Base-by-base conservation (phyloP, 2,888 invertebrate species). In the Camponotus fellah region DNA sequence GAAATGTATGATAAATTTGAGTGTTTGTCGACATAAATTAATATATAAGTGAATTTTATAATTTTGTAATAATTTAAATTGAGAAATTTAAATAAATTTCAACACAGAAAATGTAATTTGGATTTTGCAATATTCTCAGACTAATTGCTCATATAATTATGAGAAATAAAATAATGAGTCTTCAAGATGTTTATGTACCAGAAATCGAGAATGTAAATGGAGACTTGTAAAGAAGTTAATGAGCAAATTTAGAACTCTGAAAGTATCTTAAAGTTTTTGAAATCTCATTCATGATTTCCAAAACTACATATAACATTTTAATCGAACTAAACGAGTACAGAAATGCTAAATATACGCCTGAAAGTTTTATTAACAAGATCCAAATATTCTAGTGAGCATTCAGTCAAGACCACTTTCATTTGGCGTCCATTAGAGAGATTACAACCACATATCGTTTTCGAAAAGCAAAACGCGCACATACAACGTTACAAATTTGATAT, bases 351-450 rank as follows among this genome's bases (percentile, higher is more conserved):
- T 34, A 17, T 26, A 46, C 66, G 14, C 26, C 21, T 66, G 43
- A 46, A 66, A 46, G 26, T 66, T 66, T 66, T 26, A 66, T 46
- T 66, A 66, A 66, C 43, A 21, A 32, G 26, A n/a, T n/a, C 3
- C 43, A 46, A 26, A 66, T 66, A 66, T 37, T 64, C n/a, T 21
- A 64, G 17, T n/a, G 37, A 66, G 43, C 66, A 66, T 40, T 43
- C 65, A 21, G 40, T 40, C n/a, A 65, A 21, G 21, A 46, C 49
- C 49, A 53, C 49, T n/a, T 66, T 43, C 43, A 66, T 17, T 66
- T 6, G 21, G 32, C 34, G 14, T 26, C 26, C 26, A 43, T 66
- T 26, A 34, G 43, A n/a, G n/a, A 26, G 43, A 40, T 65, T 65
- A 21, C 12, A 21, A 40, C 12, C 40, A 21, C 43, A 21, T 58